Percentiles rank a stretch among this genome's conserved stretches.
Conservation (phyloP, 2,888 invertebrate genomes). For the Limnephilus auricula region DNA sequence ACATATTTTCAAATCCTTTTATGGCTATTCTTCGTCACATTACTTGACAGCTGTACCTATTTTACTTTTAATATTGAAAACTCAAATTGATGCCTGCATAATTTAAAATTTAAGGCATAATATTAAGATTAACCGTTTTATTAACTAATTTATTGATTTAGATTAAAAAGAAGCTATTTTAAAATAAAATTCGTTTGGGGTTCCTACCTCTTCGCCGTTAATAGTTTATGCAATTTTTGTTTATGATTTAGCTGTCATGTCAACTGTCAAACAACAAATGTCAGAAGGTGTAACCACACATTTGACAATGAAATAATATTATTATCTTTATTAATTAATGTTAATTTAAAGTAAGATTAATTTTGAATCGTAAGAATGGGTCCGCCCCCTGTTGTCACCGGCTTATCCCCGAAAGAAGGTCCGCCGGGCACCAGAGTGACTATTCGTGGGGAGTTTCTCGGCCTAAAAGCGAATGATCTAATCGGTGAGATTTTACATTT, state of each 20-base stretch:
- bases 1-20: slow-evolving; percentile 44
- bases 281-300: slow-evolving; percentile 51
- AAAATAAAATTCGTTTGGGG: neutral
- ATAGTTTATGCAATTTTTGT: slow-evolving; percentile 24
- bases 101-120: neutral
- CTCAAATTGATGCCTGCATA: neutral
- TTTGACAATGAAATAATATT: slow-evolving; percentile 42
- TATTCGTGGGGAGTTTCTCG: slow-evolving; percentile 97
- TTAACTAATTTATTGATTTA: neutral
- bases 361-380: slow-evolving; percentile 75
- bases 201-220: neutral
- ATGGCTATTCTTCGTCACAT: slow-evolving; percentile 12
- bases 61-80: neutral
- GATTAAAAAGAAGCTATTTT: neutral
- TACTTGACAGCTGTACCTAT: slow-evolving; percentile 9
- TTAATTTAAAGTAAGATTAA: slow-evolving; percentile 25
- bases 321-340: slow-evolving; percentile 26
- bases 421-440: slow-evolving; percentile 97
- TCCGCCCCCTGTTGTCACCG: slow-evolving; percentile 93
- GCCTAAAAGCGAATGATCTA: slow-evolving; percentile 89
- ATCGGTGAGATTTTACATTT: slow-evolving; percentile 80
- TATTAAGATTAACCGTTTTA: neutral
- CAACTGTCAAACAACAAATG: slow-evolving; percentile 53
- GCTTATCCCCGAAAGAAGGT: slow-evolving; percentile 98
- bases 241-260: slow-evolving; percentile 28